Conservation (phyloP, 2,888 invertebrate species). For the Drosophila mulleri region DNA sequence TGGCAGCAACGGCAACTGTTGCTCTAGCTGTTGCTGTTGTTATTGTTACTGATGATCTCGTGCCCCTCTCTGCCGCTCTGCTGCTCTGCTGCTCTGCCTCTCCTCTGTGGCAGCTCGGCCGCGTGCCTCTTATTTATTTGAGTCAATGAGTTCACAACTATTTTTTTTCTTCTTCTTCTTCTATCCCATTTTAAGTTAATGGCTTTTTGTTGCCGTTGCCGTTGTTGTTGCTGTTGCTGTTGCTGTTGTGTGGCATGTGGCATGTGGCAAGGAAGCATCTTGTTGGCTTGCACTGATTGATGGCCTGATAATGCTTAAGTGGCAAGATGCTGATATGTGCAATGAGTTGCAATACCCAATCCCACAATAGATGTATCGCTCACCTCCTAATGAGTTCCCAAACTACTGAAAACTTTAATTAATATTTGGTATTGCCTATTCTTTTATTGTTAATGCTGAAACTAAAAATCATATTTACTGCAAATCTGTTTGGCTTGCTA, state of each 20-base stretch:
- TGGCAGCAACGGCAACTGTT: constrained; percentile 43
- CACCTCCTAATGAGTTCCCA: constrained; percentile 39
- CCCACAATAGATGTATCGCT: constrained; percentile 23
- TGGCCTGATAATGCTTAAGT: constrained; percentile 70
- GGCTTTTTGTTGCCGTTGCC: constrained; percentile 54
- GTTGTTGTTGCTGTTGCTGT: constrained; percentile 17
- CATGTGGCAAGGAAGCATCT: constrained; percentile 67
- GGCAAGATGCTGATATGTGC: constrained; percentile 68
- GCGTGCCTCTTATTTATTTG: constrained; percentile 80
- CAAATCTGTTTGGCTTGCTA: not conserved
- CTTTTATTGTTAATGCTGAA: not conserved
- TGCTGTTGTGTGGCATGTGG: constrained; percentile 46
- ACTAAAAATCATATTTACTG: not conserved
- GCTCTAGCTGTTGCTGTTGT: constrained; percentile 46
- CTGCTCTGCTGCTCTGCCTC: not conserved
- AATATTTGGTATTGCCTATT: not conserved
- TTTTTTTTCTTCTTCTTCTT: constrained; percentile 52
- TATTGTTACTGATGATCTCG: constrained; percentile 71
- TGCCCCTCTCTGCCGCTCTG: constrained; percentile 11
- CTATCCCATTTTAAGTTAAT: constrained; percentile 49
- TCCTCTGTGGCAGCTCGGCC: constrained; percentile 42
- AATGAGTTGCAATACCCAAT: constrained; percentile 33
- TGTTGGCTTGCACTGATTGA: constrained; percentile 73
- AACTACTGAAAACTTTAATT: constrained; percentile 32
- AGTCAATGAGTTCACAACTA: constrained; percentile 79